Evolutionary conservation across 2,113 vertebrate genomes (phyloP).

Genomic region (Mirounga angustirostris): DNA sequence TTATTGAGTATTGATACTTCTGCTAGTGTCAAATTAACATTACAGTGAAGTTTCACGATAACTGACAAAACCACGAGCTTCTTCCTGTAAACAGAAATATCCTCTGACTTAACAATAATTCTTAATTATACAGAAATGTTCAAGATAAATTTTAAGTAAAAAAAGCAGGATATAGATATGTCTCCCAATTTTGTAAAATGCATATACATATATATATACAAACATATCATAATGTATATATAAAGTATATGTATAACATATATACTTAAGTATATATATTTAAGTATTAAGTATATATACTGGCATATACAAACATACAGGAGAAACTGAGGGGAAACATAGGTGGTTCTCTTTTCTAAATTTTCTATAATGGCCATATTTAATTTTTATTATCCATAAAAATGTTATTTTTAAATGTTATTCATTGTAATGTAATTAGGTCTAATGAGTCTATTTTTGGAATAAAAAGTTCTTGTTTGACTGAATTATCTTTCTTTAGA

Average conservation of each 20-base stretch:
- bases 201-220: not conserved
- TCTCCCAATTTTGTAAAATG: not conserved
- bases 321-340: not conserved
- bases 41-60: not conserved
- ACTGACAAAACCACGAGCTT: not conserved
- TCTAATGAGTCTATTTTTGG: not conserved
- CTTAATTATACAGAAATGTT: not conserved
- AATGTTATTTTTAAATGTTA: not conserved
- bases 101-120: not conserved
- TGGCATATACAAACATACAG: not conserved
- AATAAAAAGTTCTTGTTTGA: slow-evolving; percentile 14
- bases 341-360: not conserved
- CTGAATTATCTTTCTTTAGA: slow-evolving; percentile 26
- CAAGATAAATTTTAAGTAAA: slow-evolving; percentile 17
- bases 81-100: not conserved
- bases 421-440: slow-evolving; percentile 21
- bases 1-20: not conserved
- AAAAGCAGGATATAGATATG: not conserved
- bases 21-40: not conserved
- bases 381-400: slow-evolving; percentile 43
- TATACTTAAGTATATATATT: not conserved
- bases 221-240: not conserved
- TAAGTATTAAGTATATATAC: not conserved
- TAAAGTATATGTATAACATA: not conserved
- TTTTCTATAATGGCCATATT: not conserved